Percentiles rank a stretch among this genome's conserved stretches.
These are phyloP conservation scores for Polyploca ridens DNA, from an alignment of 2,888 invertebrate genomes.

Conservation along the genomic window DNA sequence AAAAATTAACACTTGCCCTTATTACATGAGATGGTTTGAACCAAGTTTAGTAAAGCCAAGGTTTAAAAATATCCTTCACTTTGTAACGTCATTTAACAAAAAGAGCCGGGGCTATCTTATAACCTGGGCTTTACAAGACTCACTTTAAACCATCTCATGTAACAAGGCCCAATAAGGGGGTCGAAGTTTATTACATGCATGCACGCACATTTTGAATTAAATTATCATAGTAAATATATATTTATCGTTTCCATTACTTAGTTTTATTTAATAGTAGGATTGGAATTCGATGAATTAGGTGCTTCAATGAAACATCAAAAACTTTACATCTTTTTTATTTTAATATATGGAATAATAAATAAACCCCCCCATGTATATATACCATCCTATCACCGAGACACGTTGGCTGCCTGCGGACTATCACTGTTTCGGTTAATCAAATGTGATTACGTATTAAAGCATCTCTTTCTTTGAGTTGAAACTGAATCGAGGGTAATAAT, in stretches of 20 bases:
- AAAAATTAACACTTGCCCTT: too few species aligned
- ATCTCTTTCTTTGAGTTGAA: slow-evolving; percentile 24
- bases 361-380: slow-evolving; percentile 69
- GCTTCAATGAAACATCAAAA: slow-evolving; percentile 62
- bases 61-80: too few species aligned
- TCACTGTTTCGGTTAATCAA: slow-evolving; percentile 61
- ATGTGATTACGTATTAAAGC: slow-evolving; percentile 31
- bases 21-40: too few species aligned
- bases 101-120: too few species aligned
- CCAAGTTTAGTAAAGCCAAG: too few species aligned
- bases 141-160: too few species aligned
- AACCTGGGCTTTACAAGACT: too few species aligned
- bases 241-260: not conserved
- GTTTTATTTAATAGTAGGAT: not conserved
- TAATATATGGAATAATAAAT: slow-evolving; percentile 83
- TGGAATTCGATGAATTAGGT: not conserved
- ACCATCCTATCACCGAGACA: slow-evolving; percentile 76
- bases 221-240: not conserved
- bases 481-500: too few species aligned
- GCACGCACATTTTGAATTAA: too few species aligned
- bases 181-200: too few species aligned
- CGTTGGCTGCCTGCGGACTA: slow-evolving; percentile 65
- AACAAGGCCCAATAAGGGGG: too few species aligned
- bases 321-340: slow-evolving; percentile 81
- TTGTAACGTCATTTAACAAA: too few species aligned